Percentiles rank a stretch among this genome's conserved stretches.
Evolutionary conservation across 2,113 vertebrate genomes (phyloP).

Genomic region (rabbit (Oryctolagus cuniculus)): DNA sequence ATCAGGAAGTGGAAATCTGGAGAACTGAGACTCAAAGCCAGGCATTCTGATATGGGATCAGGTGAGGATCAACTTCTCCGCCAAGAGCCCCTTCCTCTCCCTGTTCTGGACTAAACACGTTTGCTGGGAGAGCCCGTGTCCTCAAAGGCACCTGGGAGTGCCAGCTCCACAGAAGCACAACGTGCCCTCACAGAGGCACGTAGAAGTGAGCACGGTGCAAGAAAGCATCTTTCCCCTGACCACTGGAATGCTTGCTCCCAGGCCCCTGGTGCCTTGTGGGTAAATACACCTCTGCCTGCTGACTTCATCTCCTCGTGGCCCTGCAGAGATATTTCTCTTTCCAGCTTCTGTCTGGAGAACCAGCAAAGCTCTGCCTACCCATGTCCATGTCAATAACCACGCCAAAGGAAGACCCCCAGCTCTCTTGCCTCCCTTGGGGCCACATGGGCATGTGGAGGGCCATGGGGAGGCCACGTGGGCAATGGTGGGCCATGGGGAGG

Average conservation of each 20-base stretch:
- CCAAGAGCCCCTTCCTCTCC: neutral
- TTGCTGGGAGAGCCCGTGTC: neutral
- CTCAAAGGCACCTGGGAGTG: neutral
- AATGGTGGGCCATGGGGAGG: too few relatives aligned
- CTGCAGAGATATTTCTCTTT: conserved; percentile 18
- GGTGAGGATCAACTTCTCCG: too few relatives aligned
- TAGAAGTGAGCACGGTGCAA: neutral
- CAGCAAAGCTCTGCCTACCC: conserved; percentile 32
- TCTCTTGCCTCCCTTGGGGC: conserved; percentile 17
- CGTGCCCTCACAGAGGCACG: neutral
- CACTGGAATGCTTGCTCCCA: neutral
- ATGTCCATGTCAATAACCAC: neutral
- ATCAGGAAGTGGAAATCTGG: too few relatives aligned
- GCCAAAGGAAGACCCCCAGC: neutral
- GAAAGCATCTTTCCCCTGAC: neutral
- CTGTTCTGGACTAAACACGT: neutral
- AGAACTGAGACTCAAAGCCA: too few relatives aligned
- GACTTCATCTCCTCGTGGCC: neutral
- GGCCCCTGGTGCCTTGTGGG: neutral
- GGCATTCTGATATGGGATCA: too few relatives aligned
- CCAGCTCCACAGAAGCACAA: neutral
- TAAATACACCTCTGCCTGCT: conserved; percentile 36
- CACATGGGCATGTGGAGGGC: neutral
- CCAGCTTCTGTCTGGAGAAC: neutral
- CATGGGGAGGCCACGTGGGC: neutral